Evolutionary conservation across 2,888 invertebrate genomes (phyloP), one percentile per base, ranked within the genome.

Genomic region (Villa cingulata): DNA sequence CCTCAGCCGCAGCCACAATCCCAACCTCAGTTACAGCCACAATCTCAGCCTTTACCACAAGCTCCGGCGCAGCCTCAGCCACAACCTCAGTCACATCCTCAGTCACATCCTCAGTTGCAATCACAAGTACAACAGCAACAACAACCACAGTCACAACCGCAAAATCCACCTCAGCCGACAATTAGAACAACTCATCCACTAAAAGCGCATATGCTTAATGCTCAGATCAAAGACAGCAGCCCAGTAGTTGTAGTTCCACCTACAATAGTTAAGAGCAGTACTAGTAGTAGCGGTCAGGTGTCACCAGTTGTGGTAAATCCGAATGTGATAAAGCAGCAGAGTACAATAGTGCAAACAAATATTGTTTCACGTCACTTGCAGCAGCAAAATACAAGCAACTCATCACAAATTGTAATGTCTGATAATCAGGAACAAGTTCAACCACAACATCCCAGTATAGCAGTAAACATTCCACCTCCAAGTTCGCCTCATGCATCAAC

Each of bases 201-300:
- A 3, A 80, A 80, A 57, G 78, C 79, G 2, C 79, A 79, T 52
- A 78, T 80, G 4, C 59, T 80, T 18, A 77, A 75, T 45, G 71
- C 73, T 32, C 73, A 74, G 53, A 64, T 66, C 53, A 59, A 59
- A 16, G 16, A 41, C 12, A 46, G 36, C 17, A 23, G 55, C 61
- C 5, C 61, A 61, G 10, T 61, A 59, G 14, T 59, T 57, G 12
- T 57, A 57, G 16, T 39, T 54, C 29, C 9, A 32, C 29, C 29
- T 12, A 32, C 12, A 14, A 29, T 45, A 16, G 49, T 49, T 7
- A 50, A 50, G 34, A 16, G 16, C 9, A 18, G 37, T 15, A 32
- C 41, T n/a, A 23, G 34, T 19, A 37, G 43, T 23, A 42, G 40
- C 1, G 40, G 43, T 37, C 48, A 41, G 54, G 45, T 52, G 57